phyloP scores from a whole-genome alignment of 2,888 invertebrate genomes.

The Mellilla xanthometata region DNA sequence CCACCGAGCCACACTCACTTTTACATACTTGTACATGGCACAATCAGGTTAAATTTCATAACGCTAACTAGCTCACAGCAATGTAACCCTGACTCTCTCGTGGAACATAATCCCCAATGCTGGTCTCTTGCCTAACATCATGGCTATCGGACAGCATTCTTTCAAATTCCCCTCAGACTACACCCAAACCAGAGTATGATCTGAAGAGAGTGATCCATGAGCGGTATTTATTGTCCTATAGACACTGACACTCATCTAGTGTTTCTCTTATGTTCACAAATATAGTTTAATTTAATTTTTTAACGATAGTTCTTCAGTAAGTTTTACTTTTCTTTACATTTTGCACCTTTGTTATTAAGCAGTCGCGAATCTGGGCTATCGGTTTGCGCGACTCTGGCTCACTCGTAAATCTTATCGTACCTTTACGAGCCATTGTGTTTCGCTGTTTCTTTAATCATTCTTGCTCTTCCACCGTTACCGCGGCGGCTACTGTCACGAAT shows the following conservation, averaged over 20 bases:
- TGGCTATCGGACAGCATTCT: constrained; percentile 90
- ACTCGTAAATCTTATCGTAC: constrained; percentile 70
- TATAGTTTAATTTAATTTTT: constrained; percentile 46
- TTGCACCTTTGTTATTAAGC: constrained; percentile 24
- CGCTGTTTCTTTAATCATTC: constrained; percentile 46
- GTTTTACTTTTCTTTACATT: not conserved
- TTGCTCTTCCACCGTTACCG: constrained; percentile 10
- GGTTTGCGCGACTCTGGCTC: constrained; percentile 51
- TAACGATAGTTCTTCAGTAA: too few relatives aligned
- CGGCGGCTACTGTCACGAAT: constrained; percentile 7
- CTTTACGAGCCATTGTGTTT: constrained; percentile 72
- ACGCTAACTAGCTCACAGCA: constrained; percentile 95
- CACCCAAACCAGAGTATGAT: constrained; percentile 83
- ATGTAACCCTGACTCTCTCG: constrained; percentile 96
- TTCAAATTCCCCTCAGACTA: constrained; percentile 96
- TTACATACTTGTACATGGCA: too few relatives aligned
- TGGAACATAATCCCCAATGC: constrained; percentile 99
- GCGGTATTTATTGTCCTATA: constrained; percentile 30
- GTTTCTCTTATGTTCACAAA: constrained; percentile 34
- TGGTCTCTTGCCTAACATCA: constrained; percentile 94
- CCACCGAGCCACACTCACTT: too few relatives aligned
- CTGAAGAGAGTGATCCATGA: constrained; percentile 37
- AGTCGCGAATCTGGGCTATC: constrained; percentile 65
- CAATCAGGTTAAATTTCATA: too few relatives aligned
- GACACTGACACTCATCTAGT: constrained; percentile 31